Base-by-base conservation (phyloP, 2,888 invertebrate genomes). In the Lottia gigantea region DNA sequence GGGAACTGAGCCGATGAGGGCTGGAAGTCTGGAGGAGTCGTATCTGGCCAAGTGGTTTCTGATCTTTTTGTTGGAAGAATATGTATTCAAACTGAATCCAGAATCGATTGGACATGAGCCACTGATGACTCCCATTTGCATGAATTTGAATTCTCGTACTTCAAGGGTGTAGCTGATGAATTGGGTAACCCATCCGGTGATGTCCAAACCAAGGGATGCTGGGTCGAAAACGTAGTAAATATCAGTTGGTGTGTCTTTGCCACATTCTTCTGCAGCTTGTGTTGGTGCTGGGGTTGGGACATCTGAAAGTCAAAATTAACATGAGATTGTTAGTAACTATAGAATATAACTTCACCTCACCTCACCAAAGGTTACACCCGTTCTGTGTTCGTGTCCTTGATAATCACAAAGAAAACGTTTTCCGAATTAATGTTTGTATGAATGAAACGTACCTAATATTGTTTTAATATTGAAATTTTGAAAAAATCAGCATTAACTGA, bases 181-280 rank as follows among this genome's bases (percentile, higher is more conserved):
- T 55, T 69, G 67, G 16, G 75, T 75, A 64, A 73, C 71, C 75
- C 75, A 75, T 46, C 68, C 46, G 6, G 75, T 73, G 46, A 46
- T 49, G 26, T 75, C 73, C 0, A 62, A 2, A 2, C 75, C 75
- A 25, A 73, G 66, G 7, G 19, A 26, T 12, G 71, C 71, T 7
- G 75, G 73, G n/a, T 70, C 73, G 75, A 75, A 75, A 40, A 71
- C 63, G 49, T 71, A 75, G 70, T 71, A 66, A 62, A 75, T 69
- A 46, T 75, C 75, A 12, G 71, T 47, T 16, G 71, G 75, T 65
- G 68, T 69, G 45, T 16, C 0, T 16, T 68, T 65, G 0, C 68
- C 68, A 62, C 74, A 74, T 0, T 46, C 74, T 74, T 40, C 40
- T 8, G 40, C 40, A 40, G 40, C 40, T 31, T 2, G 31, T 31